Conservation (phyloP, 2,888 invertebrate genomes). For the Lithosia quadra region DNA sequence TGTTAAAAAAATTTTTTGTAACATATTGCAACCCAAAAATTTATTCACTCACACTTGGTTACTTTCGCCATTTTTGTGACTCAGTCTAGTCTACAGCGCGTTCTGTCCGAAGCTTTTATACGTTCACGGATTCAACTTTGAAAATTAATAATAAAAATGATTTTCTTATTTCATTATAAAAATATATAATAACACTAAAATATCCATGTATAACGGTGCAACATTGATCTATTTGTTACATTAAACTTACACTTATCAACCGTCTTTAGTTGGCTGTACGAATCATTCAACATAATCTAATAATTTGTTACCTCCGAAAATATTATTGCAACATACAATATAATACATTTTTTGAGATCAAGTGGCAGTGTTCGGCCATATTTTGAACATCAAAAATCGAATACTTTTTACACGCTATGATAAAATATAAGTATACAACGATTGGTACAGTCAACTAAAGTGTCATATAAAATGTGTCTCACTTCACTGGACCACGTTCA, state of each 20-base stretch:
- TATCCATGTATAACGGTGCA: constrained; percentile 77
- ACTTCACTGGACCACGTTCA: constrained; percentile 64
- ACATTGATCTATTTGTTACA: constrained; percentile 73
- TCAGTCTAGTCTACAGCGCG: too few species aligned
- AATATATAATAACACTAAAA: constrained; percentile 83
- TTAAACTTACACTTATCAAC: constrained; percentile 61
- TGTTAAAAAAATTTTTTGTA: too few species aligned
- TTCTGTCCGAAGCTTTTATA: too few species aligned
- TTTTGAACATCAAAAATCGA: constrained; percentile 22
- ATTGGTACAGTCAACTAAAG: constrained; percentile 53
- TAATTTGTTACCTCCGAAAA: constrained; percentile 15
- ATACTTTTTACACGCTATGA: constrained; percentile 18
- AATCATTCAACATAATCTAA: constrained; percentile 22
- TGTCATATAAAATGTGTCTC: constrained; percentile 52
- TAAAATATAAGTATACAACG: constrained; percentile 23
- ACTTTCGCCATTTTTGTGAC: too few species aligned
- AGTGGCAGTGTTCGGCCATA: constrained; percentile 33
- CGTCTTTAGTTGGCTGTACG: constrained; percentile 48
- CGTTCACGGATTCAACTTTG: too few species aligned
- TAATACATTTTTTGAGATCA: constrained; percentile 49
- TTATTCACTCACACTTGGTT: too few species aligned
- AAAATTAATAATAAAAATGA: constrained; percentile 68
- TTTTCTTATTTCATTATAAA: constrained; percentile 76
- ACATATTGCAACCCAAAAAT: too few species aligned
- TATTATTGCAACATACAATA: constrained; percentile 41